Percentiles rank a stretch among this genome's conserved stretches.
Conservation (phyloP, 2,888 invertebrate species). For the Himalopsyche tibetana region DNA sequence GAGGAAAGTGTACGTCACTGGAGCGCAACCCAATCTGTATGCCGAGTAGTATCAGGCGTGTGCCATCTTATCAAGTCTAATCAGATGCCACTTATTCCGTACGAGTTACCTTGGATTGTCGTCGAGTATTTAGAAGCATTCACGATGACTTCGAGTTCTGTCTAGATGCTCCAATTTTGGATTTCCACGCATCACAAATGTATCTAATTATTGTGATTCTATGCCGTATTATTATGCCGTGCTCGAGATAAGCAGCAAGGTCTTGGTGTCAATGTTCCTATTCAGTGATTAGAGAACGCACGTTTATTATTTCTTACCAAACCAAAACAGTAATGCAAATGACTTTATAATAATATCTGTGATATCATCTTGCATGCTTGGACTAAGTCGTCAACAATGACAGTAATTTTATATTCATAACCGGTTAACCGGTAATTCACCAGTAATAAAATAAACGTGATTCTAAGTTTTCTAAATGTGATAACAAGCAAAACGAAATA, state of each 20-base stretch:
- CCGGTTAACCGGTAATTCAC: too few relatives aligned
- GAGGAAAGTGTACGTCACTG: not conserved
- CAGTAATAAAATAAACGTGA: too few relatives aligned
- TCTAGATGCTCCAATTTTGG: constrained; percentile 1
- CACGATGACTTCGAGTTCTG: constrained; percentile 15
- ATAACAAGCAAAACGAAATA: too few relatives aligned
- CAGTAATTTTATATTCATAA: too few relatives aligned
- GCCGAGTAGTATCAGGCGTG: not conserved
- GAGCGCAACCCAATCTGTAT: constrained; percentile 21
- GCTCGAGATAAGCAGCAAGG: not conserved
- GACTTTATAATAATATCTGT: not conserved
- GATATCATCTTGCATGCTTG: too few relatives aligned
- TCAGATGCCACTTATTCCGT: constrained; percentile 30
- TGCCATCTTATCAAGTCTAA: constrained; percentile 30
- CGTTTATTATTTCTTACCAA: not conserved
- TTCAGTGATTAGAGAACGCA: not conserved
- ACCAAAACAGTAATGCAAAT: not conserved
- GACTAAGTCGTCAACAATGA: too few relatives aligned
- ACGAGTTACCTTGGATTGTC: constrained; percentile 34
- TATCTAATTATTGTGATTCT: constrained; percentile 19
- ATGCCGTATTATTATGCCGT: not conserved
- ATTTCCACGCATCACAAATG: constrained; percentile 26
- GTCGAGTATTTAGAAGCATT: constrained; percentile 21
- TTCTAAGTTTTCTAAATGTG: too few relatives aligned
- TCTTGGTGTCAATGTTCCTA: not conserved